phyloP scores from a whole-genome alignment of 2,113 vertebrate species.

The Zosterops hypoxanthus region DNA sequence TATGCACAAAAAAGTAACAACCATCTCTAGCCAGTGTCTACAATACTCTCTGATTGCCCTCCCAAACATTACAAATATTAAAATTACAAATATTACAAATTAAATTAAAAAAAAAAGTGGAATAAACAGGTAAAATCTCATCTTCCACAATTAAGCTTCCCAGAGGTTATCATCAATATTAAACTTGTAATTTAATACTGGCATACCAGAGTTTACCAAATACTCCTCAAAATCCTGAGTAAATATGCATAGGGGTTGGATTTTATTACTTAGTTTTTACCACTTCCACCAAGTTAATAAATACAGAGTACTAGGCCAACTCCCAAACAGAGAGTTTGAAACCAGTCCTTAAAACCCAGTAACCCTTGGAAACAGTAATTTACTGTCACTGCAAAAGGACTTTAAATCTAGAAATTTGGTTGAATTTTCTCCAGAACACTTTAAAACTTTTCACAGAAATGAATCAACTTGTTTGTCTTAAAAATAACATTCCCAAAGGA shows the following conservation, averaged over 20 bases:
- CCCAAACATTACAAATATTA: not conserved
- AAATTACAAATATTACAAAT: not conserved
- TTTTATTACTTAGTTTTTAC: not conserved
- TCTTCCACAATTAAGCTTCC: not conserved
- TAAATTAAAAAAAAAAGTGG: not conserved
- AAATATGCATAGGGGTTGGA: not conserved
- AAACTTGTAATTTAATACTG: not conserved
- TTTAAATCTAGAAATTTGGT: not conserved
- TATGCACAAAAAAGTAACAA: not conserved
- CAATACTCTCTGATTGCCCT: not conserved
- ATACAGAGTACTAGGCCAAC: not conserved
- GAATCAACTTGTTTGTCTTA: constrained; percentile 18
- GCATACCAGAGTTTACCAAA: not conserved
- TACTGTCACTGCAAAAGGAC: not conserved
- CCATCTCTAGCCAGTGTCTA: not conserved
- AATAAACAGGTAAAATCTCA: not conserved
- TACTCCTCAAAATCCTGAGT: not conserved
- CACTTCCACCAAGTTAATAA: not conserved
- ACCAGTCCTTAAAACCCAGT: not conserved
- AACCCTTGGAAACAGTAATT: not conserved
- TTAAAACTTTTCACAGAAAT: not conserved
- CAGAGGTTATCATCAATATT: not conserved
- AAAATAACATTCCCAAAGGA: not conserved
- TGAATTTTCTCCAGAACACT: not conserved
- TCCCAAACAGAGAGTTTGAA: not conserved